These are phyloP conservation scores for Rhynchotus rufescens DNA, from an alignment of 2,797 vertebrate genomes.

Conservation along the genomic window DNA sequence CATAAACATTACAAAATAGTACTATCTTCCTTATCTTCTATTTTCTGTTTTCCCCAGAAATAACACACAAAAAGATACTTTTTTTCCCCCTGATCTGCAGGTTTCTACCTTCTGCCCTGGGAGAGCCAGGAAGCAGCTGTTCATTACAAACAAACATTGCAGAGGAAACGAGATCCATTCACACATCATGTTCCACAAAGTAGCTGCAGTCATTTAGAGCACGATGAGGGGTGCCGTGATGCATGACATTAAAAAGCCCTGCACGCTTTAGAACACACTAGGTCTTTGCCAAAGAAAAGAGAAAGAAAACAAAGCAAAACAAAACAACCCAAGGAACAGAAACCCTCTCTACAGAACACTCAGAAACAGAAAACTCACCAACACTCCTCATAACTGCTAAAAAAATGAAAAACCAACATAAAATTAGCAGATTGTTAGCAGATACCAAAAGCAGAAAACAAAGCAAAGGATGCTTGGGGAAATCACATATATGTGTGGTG, in stretches of 20 bases:
- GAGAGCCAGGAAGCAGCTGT: conserved; percentile 63
- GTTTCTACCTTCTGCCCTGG: not conserved
- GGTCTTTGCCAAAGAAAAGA: conserved; percentile 37
- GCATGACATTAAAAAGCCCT: conserved; percentile 56
- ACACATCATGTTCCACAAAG: not conserved
- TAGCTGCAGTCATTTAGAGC: conserved; percentile 45
- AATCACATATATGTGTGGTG: conserved; percentile 17
- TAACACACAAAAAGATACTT: not conserved
- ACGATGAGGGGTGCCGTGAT: conserved; percentile 34
- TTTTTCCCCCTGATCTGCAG: not conserved
- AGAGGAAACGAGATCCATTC: conserved; percentile 68
- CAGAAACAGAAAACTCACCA: conserved; percentile 92
- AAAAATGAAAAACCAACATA: conserved; percentile 78
- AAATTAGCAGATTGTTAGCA: conserved; percentile 82
- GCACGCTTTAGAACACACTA: conserved; percentile 38
- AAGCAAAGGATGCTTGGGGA: conserved; percentile 57
- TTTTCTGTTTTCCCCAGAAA: not conserved
- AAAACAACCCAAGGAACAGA: conserved; percentile 69
- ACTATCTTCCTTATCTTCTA: not conserved
- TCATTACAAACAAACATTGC: conserved; percentile 78
- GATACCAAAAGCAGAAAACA: conserved; percentile 75
- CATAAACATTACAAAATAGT: not conserved
- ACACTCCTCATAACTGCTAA: conserved; percentile 97
- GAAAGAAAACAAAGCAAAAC: not conserved
- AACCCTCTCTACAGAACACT: conserved; percentile 69